Base-by-base conservation (phyloP, 2,113 vertebrate genomes). In the Mobula hypostoma region DNA sequence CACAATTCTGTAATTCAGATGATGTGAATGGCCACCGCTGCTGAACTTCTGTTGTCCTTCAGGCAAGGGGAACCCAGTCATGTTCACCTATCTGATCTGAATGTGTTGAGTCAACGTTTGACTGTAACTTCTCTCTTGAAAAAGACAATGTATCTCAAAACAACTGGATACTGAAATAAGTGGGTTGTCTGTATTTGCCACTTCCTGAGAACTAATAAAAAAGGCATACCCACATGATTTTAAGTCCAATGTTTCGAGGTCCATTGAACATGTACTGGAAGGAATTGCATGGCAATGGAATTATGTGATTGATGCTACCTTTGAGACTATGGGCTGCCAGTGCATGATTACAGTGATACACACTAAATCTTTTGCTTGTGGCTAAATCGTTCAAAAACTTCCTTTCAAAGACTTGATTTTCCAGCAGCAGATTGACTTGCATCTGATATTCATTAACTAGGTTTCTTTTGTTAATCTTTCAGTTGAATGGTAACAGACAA, bases 381-480 rank as follows among this genome's bases (percentile, higher is more conserved):
- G 61, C 29, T 24, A 66, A n/a, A 88, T 27, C 12, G 17, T 21
- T 92, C 88, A 92, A 68, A 40, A 92, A 40, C 66, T 12, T 61
- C 56, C n/a, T 92, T 92, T 72, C 63, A 70, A 70, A 63, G 19
- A 63, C 40, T 87, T 92, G 88, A 92, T 17, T 70, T 70, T 70
- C 36, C 0, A 40, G 66, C 63, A 21, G 66, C 63, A 92, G 88
- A 70, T 92, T 92, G 48, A 61, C 68, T 29, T 36, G 66, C 88
- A 72, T 92, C 61, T 92, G 63, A 70, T 72, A 92, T 8, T 92
- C 15, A 70, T 92, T 92, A 92, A 32, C 15, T 92, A 63, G 32
- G 32, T 36, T 92, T 70, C 88, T 92, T 92, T 72, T 92, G 88
- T 70, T 92, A 70, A 92, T 68, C 36, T 17, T 70, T 70, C 88